phyloP scores from a whole-genome alignment of 1,140 invertebrate species.

The Diabrotica undecimpunctata region DNA sequence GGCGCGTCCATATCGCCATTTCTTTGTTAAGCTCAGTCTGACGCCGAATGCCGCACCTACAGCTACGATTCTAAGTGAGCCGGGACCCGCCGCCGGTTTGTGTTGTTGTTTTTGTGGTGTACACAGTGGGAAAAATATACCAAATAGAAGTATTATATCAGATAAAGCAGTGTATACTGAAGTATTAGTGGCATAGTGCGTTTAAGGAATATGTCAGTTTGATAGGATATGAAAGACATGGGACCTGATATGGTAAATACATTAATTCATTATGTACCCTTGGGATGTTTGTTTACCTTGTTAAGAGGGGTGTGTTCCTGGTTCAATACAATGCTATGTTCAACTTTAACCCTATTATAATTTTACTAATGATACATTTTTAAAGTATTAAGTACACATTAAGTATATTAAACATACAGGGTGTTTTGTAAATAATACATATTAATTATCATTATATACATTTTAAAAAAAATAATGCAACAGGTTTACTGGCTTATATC shows the following conservation, averaged over 20 bases:
- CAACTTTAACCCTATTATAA: no score
- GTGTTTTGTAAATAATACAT: no score
- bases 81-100: conserved; percentile 61
- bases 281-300: conserved; percentile 54
- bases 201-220: conserved; percentile 35
- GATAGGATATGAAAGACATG: conserved; percentile 64
- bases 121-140: not conserved
- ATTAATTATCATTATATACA: no score
- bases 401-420: no score
- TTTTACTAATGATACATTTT: no score
- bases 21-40: conserved; percentile 39
- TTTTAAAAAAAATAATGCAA: no score
- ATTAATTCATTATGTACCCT: conserved; percentile 41
- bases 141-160: no score
- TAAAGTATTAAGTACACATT: no score
- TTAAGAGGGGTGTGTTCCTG: conserved; percentile 11
- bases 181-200: conserved; percentile 1
- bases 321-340: not conserved
- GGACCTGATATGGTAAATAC: conserved; percentile 68
- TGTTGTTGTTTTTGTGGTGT: conserved; percentile 49
- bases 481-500: no score
- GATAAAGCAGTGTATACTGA: no score
- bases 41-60: conserved; percentile 33
- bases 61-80: conserved; percentile 54
- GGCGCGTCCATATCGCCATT: conserved; percentile 24